Base-by-base conservation (phyloP, 2,797 vertebrate species). In the Chelonia mydas region DNA sequence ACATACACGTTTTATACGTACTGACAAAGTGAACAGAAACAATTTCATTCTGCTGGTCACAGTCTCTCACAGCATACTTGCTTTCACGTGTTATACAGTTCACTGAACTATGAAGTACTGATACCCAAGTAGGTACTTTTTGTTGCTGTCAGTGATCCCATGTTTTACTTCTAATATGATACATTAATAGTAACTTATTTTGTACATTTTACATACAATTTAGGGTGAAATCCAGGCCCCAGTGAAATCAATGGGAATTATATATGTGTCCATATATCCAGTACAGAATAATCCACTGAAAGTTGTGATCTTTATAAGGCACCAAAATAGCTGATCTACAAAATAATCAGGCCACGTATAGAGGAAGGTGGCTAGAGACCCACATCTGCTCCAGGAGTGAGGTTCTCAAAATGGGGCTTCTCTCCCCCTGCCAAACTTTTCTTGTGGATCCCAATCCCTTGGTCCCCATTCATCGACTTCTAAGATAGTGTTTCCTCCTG, bases 151-250 rank as follows among this genome's bases (percentile, higher is more conserved):
- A 57, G 11, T 17, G 5, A 57, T 57, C 55, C 27, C 61, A n/a
- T 68, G 19, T 4, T 83, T 90, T 93, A 76, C 50, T 88, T 93
- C 81, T 27, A 94, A 37, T 84, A 7, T 88, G n/a, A 12, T 13
- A 59, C 25, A 45, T 87, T 85, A 21, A 92, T 88, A 82, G 53
- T 45, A 81, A 37, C 61, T 89, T 65, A 7, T 91, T 94, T 84
- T 74, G 28, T 72, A 65, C n/a, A 83, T 94, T 94, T 83, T 83
- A 83, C 47, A 87, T 79, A 53, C 92, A 95, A 92, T 13, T 68
- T 84, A 72, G 76, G 2, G 11, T 79, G 84, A 90, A 90, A 90
- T 19, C 91, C 86, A 82, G 61, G n/a, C 17, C 27, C 31, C 86
- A 88, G 80, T 92, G 81, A 95, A 84, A 33, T 28, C 72, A 83